A percentile compares a stretch with the other conserved stretches of the same genome.
Evolutionary conservation across 2,888 invertebrate species (phyloP).

Genomic region (Argyresthia albistria): DNA sequence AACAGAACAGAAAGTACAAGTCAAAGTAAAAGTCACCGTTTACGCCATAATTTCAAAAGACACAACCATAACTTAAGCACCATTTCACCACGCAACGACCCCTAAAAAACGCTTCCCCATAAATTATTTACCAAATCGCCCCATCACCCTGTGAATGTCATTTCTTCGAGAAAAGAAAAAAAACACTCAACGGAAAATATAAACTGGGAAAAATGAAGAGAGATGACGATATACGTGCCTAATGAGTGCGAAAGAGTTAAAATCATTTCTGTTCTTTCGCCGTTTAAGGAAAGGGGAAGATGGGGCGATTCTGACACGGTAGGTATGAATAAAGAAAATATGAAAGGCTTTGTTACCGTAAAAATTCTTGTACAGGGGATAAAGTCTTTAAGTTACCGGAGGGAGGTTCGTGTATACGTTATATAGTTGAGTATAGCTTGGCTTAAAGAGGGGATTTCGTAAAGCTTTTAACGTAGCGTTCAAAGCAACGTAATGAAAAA

Average conservation of each 20-base stretch:
- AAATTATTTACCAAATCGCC: constrained; percentile 67
- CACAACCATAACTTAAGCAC: background rate
- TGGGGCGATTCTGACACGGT: constrained; percentile 64
- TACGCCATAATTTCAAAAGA: background rate
- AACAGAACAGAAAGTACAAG: no score
- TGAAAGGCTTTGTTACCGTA: constrained; percentile 68
- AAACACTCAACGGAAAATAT: constrained; percentile 53
- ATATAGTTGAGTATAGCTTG: background rate
- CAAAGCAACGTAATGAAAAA: no score
- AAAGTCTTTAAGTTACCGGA: constrained; percentile 70
- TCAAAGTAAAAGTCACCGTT: no score
- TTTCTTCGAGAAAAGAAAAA: constrained; percentile 29
- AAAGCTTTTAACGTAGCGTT: no score
- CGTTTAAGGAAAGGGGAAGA: constrained; percentile 32
- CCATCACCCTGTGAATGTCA: constrained; percentile 58
- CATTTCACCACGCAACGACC: constrained; percentile 10
- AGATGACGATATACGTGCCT: constrained; percentile 34
- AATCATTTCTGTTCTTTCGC: constrained; percentile 48
- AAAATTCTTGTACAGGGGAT: constrained; percentile 69
- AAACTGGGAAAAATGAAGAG: constrained; percentile 42
- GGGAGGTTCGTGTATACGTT: constrained; percentile 23
- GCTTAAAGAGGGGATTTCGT: no score
- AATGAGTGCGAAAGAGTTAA: constrained; percentile 61
- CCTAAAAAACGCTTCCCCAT: constrained; percentile 51
- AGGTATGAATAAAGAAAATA: constrained; percentile 70